Evolutionary conservation across 2,888 invertebrate species (phyloP).

Genomic region (Acleris emargana): DNA sequence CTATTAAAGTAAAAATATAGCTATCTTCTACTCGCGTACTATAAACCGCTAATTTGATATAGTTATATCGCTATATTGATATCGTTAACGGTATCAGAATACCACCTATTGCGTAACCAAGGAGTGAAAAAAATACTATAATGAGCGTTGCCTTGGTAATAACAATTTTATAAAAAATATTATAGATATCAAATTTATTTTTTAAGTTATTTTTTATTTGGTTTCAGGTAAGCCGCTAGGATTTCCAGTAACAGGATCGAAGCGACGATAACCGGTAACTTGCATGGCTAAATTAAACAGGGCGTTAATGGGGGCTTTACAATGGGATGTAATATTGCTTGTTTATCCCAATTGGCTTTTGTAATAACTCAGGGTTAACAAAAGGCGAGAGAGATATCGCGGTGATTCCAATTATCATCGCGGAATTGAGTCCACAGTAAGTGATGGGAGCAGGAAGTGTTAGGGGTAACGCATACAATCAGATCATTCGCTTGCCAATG

Average conservation of each 20-base stretch:
- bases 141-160: too few species aligned
- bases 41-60: too few species aligned
- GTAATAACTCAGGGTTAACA: slow-evolving; percentile 70
- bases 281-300: slow-evolving; percentile 24
- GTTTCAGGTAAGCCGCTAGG: not conserved
- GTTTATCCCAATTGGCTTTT: slow-evolving; percentile 67
- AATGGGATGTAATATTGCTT: slow-evolving; percentile 38
- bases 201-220: not conserved
- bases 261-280: slow-evolving; percentile 13
- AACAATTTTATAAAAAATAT: too few species aligned
- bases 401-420: slow-evolving; percentile 73
- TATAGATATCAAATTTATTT: too few species aligned
- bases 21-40: too few species aligned
- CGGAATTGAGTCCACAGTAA: slow-evolving; percentile 55
- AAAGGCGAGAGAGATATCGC: slow-evolving; percentile 67
- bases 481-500: not conserved
- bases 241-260: not conserved
- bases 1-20: too few species aligned
- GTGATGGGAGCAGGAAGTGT: slow-evolving; percentile 15
- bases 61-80: too few species aligned
- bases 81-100: too few species aligned
- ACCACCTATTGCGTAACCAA: too few species aligned
- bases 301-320: slow-evolving; percentile 22
- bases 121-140: too few species aligned
- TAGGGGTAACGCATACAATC: slow-evolving; percentile 8